Evolutionary conservation across 2,113 vertebrate species (phyloP), one percentile per base, ranked within the genome.

Genomic region (Osmerus eperlanus): DNA sequence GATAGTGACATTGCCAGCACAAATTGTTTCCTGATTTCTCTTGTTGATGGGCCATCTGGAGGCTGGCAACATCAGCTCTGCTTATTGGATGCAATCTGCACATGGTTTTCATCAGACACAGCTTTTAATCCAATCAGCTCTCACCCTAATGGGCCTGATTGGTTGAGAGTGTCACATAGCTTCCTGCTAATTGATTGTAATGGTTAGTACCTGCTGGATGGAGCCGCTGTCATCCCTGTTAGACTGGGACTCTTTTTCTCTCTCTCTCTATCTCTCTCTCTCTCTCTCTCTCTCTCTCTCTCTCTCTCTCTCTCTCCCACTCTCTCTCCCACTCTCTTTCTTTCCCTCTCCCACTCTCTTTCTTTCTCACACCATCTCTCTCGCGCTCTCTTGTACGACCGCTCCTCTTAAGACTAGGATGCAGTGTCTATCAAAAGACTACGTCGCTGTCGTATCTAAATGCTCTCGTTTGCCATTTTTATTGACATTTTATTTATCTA

Each of bases 141-240:
- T 23, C 53, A 59, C 69, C 47, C 15, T 79, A 77, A 80, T 78
- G 80, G 54, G 67, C 56, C 15, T 72, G 75, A 85, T 81, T 80
- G 70, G 79, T 86, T 78, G 47, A 83, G 74, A 80, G 78, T 78
- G 79, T 76, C 68, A 71, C 54, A 76, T 77, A 65, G 66, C 76
- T 72, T 73, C 16, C 14, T 56, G 41, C 72, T 67, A 59, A 62
- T 72, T 79, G 65, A 59, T 70, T 75, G 32, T 54, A 72, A 70
- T 71, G 16, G 21, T 29, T 61, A 65, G 25, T 28, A 58, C 6
- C 56, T 32, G 54, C 14, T 67, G 9, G 32, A 16, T 41, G 4
- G 19, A 16, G 6, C 23, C 21, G 7, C 36, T 61, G 41, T 61
- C 56, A 61, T 12, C 12, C 54, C 25, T 19, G 28, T 67, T 25